Conservation (phyloP, 2,888 invertebrate species). For the Gortyna flavago region DNA sequence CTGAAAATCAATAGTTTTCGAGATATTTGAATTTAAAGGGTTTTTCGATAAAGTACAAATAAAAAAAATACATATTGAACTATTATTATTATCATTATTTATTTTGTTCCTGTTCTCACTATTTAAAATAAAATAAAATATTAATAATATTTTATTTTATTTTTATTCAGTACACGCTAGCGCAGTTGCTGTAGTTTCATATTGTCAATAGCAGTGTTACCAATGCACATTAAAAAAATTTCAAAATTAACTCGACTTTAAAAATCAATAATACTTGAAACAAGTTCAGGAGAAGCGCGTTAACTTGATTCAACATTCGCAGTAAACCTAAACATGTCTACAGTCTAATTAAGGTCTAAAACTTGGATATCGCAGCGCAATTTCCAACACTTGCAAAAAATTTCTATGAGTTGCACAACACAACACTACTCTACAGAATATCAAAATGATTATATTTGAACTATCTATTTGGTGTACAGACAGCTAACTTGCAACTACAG, state of each 20-base stretch:
- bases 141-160: no score
- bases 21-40: no score
- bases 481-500: not conserved
- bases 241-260: conserved; percentile 2
- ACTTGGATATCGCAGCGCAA: conserved; percentile 36
- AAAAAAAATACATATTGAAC: no score
- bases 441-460: conserved; percentile 13
- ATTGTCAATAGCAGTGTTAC: conserved; percentile 1
- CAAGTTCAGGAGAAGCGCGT: not conserved
- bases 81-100: no score
- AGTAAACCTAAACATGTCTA: conserved; percentile 50
- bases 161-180: not conserved
- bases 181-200: not conserved
- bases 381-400: conserved; percentile 27
- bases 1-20: no score
- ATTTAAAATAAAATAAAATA: no score
- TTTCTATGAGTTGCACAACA: conserved; percentile 18
- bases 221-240: not conserved
- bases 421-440: conserved; percentile 18
- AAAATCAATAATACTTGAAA: conserved; percentile 21
- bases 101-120: no score
- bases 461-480: not conserved
- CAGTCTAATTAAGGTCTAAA: conserved; percentile 45
- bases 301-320: conserved; percentile 39
- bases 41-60: no score